A percentile compares a stretch with the other conserved stretches of the same genome.
phyloP scores from a whole-genome alignment of 2,797 vertebrate genomes.

The Halcyon chelicuti region DNA sequence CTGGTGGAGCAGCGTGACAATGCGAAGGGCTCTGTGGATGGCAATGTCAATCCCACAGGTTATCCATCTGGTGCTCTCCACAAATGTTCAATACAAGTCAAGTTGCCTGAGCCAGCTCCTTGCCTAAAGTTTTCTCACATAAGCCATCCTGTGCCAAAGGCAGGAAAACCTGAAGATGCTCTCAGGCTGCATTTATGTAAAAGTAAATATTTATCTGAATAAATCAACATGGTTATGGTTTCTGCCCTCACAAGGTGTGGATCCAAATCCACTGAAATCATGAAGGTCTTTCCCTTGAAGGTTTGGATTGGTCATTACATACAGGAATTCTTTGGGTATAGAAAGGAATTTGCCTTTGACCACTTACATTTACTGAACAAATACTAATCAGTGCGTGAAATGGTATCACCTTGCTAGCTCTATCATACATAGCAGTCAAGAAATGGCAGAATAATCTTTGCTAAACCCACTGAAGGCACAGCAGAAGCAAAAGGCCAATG shows the following conservation, averaged over 20 bases:
- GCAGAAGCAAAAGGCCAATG: background rate
- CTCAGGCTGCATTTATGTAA: background rate
- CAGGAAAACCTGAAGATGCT: background rate
- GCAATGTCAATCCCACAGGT: background rate
- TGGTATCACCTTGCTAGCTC: background rate
- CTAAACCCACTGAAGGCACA: constrained; percentile 18
- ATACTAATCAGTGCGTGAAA: background rate
- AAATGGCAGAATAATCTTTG: constrained; percentile 45
- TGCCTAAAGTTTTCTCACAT: background rate
- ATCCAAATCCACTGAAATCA: background rate
- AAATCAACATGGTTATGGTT: background rate
- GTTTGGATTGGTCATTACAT: background rate
- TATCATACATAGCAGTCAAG: background rate
- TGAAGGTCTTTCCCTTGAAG: background rate
- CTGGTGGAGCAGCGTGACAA: fast-evolving
- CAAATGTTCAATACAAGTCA: background rate
- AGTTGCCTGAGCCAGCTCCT: background rate
- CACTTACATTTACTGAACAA: constrained; percentile 21
- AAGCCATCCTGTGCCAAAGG: background rate
- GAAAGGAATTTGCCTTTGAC: constrained; percentile 1
- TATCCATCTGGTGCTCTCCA: background rate
- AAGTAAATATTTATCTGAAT: background rate
- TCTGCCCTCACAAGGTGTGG: background rate
- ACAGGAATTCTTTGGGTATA: background rate
- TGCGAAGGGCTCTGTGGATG: background rate